Percentiles rank a stretch among this genome's conserved stretches.
Conservation (phyloP, 2,113 vertebrate genomes). For the Thamnaconus septentrionalis region DNA sequence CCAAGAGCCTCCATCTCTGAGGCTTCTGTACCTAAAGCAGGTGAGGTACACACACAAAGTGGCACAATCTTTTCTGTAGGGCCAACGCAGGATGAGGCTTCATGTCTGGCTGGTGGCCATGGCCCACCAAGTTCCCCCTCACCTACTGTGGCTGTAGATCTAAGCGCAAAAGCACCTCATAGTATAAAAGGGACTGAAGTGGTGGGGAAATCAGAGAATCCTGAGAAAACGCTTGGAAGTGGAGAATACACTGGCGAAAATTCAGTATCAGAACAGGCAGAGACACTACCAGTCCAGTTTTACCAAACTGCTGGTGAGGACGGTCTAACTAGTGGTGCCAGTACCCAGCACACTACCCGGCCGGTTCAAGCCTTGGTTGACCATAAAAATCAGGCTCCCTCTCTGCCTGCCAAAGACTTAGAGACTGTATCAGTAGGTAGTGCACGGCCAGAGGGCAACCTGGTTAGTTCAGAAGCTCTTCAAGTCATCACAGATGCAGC, state of each 20-base stretch:
- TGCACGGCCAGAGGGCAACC: too few relatives aligned
- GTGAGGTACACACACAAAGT: slow-evolving; percentile 61
- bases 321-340: background rate
- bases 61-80: slow-evolving; percentile 33
- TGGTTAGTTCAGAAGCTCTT: too few relatives aligned
- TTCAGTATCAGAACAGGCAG: slow-evolving; percentile 7
- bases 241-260: slow-evolving; percentile 10
- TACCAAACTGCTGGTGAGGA: background rate
- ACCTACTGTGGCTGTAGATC: slow-evolving; percentile 37
- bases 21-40: slow-evolving; percentile 61
- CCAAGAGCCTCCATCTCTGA: slow-evolving; percentile 61
- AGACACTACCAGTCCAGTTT: background rate
- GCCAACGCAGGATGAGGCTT: slow-evolving; percentile 23
- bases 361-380: slow-evolving; percentile 8
- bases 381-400: background rate
- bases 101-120: slow-evolving; percentile 31
- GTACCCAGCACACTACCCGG: slow-evolving; percentile 8
- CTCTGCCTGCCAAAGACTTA: too few relatives aligned
- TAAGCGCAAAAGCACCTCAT: slow-evolving; percentile 29
- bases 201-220: slow-evolving; percentile 10
- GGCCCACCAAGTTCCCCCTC: slow-evolving; percentile 28
- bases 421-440: too few relatives aligned
- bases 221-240: slow-evolving; percentile 14
- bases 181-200: slow-evolving; percentile 19
- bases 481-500: background rate